Evolutionary conservation across 2,888 invertebrate genomes (phyloP).

Genomic region (Taphrorychus bicolor): DNA sequence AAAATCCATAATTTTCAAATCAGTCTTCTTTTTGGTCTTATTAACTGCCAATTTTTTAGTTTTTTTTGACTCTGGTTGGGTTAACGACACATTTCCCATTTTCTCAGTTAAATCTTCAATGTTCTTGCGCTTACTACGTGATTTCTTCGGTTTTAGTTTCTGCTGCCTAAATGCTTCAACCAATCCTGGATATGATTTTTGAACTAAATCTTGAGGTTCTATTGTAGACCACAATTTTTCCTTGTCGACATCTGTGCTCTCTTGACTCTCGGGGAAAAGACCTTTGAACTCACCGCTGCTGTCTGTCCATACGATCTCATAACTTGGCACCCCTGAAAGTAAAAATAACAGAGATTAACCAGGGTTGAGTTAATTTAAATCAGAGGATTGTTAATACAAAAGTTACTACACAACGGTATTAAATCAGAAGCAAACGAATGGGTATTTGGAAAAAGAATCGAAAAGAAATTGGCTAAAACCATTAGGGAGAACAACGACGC

Average conservation of each 20-base stretch:
- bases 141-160: conserved; percentile 60
- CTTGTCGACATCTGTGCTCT: conserved; percentile 58
- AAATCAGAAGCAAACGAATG: no score
- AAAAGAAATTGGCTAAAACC: no score
- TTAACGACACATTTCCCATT: conserved; percentile 49
- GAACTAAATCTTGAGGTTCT: conserved; percentile 72
- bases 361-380: background rate
- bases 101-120: conserved; percentile 33
- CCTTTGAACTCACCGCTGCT: conserved; percentile 64
- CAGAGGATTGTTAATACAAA: no score
- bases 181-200: conserved; percentile 68
- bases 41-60: conserved; percentile 48
- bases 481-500: no score
- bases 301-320: conserved; percentile 76
- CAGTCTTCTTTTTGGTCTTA: conserved; percentile 25
- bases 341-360: no score
- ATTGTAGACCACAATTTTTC: conserved; percentile 69
- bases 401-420: background rate
- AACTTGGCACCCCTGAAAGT: conserved; percentile 70
- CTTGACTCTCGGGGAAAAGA: conserved; percentile 68
- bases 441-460: background rate
- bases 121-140: conserved; percentile 43
- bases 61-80: conserved; percentile 49
- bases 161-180: conserved; percentile 66
- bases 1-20: conserved; percentile 22